A percentile compares a stretch with the other conserved stretches of the same genome.
Conservation (phyloP, 2,113 vertebrate species). For the Lichenostomus cassidix region DNA sequence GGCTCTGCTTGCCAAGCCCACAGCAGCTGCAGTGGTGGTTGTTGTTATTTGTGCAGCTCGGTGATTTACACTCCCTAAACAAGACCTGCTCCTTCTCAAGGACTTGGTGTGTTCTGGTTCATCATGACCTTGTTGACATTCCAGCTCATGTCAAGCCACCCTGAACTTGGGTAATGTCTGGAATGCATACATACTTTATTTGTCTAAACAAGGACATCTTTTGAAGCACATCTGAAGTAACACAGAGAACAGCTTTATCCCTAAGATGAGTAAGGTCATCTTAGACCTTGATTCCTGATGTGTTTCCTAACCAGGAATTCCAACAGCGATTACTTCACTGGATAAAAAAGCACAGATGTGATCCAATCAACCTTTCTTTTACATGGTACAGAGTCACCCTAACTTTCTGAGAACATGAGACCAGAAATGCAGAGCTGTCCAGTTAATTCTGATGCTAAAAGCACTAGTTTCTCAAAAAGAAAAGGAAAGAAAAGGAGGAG, state of each 20-base stretch:
- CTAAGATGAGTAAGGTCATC: not conserved
- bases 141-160: not conserved
- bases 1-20: not conserved
- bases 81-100: not conserved
- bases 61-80: not conserved
- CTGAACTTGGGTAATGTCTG: not conserved
- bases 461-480: not conserved
- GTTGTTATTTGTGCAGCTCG: not conserved
- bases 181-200: not conserved
- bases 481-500: fast-evolving
- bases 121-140: not conserved
- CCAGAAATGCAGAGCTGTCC: not conserved
- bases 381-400: not conserved
- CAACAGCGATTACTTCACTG: not conserved
- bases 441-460: not conserved
- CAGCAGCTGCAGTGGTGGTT: not conserved
- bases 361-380: not conserved
- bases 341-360: not conserved
- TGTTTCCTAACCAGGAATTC: not conserved
- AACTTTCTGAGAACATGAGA: not conserved
- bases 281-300: not conserved
- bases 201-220: not conserved
- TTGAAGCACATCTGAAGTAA: not conserved
- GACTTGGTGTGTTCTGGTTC: not conserved
- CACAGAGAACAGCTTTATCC: not conserved